phyloP scores from a whole-genome alignment of 2,797 vertebrate species.

The Denticeps clupeoides region DNA sequence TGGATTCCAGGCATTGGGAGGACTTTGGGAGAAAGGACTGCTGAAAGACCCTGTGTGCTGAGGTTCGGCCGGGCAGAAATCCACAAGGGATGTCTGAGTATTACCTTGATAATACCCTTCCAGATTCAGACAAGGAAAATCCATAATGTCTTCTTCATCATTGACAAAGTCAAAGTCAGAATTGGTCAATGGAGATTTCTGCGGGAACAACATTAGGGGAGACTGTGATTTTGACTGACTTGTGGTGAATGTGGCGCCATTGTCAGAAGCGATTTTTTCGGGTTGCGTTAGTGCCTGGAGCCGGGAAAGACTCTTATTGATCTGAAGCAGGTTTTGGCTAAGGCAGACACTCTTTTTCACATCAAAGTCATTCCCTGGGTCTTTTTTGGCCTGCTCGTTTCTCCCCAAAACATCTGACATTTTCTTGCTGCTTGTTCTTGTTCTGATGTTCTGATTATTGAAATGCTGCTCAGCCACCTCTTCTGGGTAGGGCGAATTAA shows the following conservation, averaged over 20 bases:
- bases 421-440: slow-evolving; percentile 29
- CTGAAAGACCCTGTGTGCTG: slow-evolving; percentile 60
- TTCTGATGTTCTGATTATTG: no score
- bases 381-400: slow-evolving; percentile 46
- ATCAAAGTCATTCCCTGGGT: slow-evolving; percentile 34
- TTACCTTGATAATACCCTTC: slow-evolving; percentile 58
- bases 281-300: slow-evolving; percentile 58
- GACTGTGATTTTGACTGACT: slow-evolving; percentile 53
- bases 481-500: slow-evolving; percentile 52
- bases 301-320: slow-evolving; percentile 62
- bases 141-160: slow-evolving; percentile 60
- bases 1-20: slow-evolving; percentile 58
- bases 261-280: slow-evolving; percentile 41
- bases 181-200: slow-evolving; percentile 52
- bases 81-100: slow-evolving; percentile 56
- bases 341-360: slow-evolving; percentile 49
- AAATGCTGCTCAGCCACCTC: slow-evolving; percentile 32
- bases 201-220: slow-evolving; percentile 47
- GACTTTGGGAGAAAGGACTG: slow-evolving; percentile 67
- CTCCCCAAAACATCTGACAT: slow-evolving; percentile 34
- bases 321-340: slow-evolving; percentile 62
- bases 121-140: slow-evolving; percentile 62
- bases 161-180: slow-evolving; percentile 57
- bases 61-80: slow-evolving; percentile 59
- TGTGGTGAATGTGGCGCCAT: slow-evolving; percentile 35